A percentile compares a stretch with the other conserved stretches of the same genome.
phyloP scores from a whole-genome alignment of 2,113 vertebrate genomes.

The Dasypus novemcinctus region DNA sequence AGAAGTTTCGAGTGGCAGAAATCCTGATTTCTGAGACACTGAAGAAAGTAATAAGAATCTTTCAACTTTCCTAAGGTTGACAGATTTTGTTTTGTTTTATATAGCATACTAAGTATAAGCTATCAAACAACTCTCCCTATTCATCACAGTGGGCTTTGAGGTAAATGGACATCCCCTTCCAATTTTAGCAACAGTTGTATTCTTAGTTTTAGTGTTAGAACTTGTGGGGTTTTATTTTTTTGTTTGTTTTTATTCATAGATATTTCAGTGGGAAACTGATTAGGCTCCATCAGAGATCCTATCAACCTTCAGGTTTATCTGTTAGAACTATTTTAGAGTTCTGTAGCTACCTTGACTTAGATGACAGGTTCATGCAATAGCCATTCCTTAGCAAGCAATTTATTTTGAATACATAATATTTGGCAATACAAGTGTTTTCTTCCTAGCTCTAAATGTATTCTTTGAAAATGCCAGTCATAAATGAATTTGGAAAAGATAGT shows the following conservation, averaged over 20 bases:
- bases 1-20: background rate
- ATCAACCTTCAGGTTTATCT: background rate
- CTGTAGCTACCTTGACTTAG: background rate
- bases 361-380: background rate
- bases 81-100: background rate
- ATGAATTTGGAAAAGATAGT: background rate
- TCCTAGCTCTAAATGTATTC: background rate
- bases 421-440: background rate
- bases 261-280: background rate
- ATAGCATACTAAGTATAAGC: background rate
- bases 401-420: background rate
- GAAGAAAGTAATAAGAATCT: background rate
- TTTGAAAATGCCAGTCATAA: background rate
- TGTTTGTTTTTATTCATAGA: background rate
- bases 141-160: background rate
- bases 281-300: background rate
- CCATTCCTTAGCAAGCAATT: background rate
- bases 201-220: background rate
- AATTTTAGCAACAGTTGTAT: background rate
- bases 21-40: background rate
- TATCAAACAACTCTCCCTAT: background rate
- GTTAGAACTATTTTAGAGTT: background rate
- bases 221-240: background rate
- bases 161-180: background rate
- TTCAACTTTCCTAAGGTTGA: background rate